phyloP scores from a whole-genome alignment of 2,113 vertebrate genomes.

The Nothoprocta perdicaria region DNA sequence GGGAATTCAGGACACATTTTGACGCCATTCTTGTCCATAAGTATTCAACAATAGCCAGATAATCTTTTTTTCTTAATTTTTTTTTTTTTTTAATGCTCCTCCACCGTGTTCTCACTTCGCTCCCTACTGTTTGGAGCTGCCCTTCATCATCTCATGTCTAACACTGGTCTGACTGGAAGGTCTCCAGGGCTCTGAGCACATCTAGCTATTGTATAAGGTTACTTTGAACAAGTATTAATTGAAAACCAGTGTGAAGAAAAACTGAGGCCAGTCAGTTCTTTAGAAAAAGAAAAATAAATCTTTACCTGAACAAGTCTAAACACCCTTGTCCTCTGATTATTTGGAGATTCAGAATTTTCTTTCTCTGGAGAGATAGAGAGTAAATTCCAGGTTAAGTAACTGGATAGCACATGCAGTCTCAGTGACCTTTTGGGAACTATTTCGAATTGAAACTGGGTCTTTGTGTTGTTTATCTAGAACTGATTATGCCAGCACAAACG shows the following conservation, averaged over 20 bases:
- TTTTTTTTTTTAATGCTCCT: background rate
- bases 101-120: background rate
- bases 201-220: background rate
- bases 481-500: background rate
- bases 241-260: background rate
- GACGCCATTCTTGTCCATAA: background rate
- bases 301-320: background rate
- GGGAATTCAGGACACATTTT: background rate
- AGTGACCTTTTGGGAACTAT: background rate
- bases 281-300: background rate
- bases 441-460: background rate
- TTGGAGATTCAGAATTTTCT: background rate
- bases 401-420: background rate
- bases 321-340: background rate
- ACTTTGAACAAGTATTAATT: background rate
- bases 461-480: background rate
- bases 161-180: background rate
- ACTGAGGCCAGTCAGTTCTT: background rate
- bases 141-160: background rate
- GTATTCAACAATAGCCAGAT: background rate
- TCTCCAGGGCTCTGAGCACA: background rate
- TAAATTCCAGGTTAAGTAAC: background rate
- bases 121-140: background rate
- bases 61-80: background rate
- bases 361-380: background rate